Base-by-base conservation (phyloP, 2,113 vertebrate genomes). In the Lophius piscatorius region DNA sequence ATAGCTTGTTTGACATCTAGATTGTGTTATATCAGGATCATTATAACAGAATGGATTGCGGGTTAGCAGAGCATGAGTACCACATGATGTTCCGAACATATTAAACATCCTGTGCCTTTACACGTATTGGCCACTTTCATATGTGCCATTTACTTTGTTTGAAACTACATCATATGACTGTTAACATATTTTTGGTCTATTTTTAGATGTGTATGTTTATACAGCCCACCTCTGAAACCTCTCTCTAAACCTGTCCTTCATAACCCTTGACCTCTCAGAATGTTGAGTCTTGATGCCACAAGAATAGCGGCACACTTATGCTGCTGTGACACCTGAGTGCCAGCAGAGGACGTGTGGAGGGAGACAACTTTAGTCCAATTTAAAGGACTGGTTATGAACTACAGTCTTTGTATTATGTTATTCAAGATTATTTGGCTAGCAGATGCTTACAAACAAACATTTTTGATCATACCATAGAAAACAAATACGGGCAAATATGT, bases 231-330 rank as follows among this genome's bases (percentile, higher is more conserved):
- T 48, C 33, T 33, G 35, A 42, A 45, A 52, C 51, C 9, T 62
- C 17, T 46, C 34, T 6, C 46, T n/a, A 12, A 60, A 56, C 59
- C 39, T 42, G 45, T 22, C 22, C 69, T 52, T 33, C 14, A 18
- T 62, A 21, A 81, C 72, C 80, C 78, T 55, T 84, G 50, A 84
- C 74, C 81, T 80, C 16, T 56, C 4, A 74, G 87, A 87, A 89
- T 86, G 85, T 87, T 4, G 79, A 72, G 63, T 55, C 42, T 41
- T 9, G 29, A 57, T 62, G 82, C 21, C 35, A 80, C 48, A 38
- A 44, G 45, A 41, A 17, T 12, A 20, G 26, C 42, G n/a, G 56
- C 21, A 6, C 54, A 39, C 63, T 34, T 11, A 10, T 3, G 29
- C 34, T 4, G 38, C 48, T 38, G 36, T 36, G 23, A 59, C 77